Conservation (phyloP, 2,113 vertebrate species). For the Melospiza georgiana region DNA sequence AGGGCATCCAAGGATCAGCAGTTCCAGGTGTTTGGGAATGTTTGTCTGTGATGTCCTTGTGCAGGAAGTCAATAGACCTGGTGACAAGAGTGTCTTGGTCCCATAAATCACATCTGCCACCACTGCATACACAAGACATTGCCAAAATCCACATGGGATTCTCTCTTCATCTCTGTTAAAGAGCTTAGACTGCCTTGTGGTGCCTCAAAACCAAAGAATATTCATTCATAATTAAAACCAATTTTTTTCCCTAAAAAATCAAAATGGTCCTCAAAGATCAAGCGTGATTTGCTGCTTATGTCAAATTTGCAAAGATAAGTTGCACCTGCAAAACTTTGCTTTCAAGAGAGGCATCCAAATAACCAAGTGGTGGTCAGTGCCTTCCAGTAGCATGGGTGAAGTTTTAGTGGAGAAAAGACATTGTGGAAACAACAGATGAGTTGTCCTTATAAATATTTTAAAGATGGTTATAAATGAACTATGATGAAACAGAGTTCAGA, state of each 20-base stretch:
- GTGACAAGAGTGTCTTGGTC: background rate
- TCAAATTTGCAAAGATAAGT: background rate
- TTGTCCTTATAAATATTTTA: background rate
- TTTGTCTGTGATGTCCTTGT: background rate
- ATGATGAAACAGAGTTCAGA: background rate
- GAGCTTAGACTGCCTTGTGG: background rate
- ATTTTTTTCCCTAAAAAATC: background rate
- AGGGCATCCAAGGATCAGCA: background rate
- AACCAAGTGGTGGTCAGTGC: background rate
- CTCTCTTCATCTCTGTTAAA: background rate
- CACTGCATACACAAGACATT: background rate
- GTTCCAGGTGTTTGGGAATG: background rate
- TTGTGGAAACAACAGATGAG: background rate
- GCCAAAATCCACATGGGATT: background rate
- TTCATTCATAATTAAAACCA: rapidly evolving
- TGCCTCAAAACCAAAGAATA: background rate
- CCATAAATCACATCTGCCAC: background rate
- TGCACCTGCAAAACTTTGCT: background rate
- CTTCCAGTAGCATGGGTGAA: background rate
- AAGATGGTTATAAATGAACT: background rate
- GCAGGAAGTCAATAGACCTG: background rate
- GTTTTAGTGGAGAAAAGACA: background rate
- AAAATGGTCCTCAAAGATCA: background rate
- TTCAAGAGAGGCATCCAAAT: background rate
- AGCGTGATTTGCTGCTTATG: background rate